These are phyloP conservation scores for Pipistrellus pygmaeus DNA, from an alignment of 2,797 vertebrate species.

Conservation along the genomic window DNA sequence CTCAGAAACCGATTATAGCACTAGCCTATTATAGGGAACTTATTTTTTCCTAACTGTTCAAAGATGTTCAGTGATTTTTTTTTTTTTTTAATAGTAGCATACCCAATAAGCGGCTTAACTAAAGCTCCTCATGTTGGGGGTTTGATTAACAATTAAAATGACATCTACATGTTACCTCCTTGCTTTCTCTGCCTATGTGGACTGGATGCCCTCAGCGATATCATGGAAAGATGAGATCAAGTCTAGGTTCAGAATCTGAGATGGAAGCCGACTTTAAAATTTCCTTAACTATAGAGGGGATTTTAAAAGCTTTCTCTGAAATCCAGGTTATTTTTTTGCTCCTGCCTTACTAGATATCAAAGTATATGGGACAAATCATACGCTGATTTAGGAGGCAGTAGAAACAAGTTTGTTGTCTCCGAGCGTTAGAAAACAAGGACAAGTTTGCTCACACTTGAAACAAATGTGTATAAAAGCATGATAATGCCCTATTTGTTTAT, in stretches of 20 bases:
- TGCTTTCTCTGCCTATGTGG: background rate
- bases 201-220: background rate
- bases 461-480: background rate
- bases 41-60: conserved; percentile 7
- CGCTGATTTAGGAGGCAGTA: background rate
- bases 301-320: conserved; percentile 50
- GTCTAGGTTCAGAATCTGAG: background rate
- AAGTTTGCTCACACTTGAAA: conserved; percentile 37
- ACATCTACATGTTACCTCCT: background rate
- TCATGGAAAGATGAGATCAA: background rate
- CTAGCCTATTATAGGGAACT: background rate
- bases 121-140: background rate
- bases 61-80: background rate
- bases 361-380: background rate
- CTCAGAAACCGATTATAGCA: background rate
- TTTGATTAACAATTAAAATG: conserved; percentile 18
- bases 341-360: background rate
- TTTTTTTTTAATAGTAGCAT: background rate
- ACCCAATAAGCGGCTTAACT: background rate
- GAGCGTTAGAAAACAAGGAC: background rate
- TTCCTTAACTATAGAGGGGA: background rate
- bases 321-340: background rate
- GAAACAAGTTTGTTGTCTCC: background rate
- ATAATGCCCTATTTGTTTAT: conserved; percentile 41
- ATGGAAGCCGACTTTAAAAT: conserved; percentile 39